Evolutionary conservation across 2,797 vertebrate genomes (phyloP), one percentile per base, ranked within the genome.

Genomic region (Alca torda): DNA sequence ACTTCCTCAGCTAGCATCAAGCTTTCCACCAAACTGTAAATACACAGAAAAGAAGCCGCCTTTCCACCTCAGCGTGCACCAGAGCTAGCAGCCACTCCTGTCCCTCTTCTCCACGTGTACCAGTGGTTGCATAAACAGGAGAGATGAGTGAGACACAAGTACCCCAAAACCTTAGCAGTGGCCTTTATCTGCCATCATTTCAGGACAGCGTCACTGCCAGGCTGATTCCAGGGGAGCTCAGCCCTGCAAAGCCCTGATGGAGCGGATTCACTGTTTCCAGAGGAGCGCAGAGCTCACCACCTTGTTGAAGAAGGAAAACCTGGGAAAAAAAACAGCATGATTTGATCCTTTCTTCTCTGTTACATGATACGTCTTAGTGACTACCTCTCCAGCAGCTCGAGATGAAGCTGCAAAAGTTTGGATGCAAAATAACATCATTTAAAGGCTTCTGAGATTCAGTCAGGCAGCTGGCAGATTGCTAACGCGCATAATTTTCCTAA

Each of bases 401-500:
- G 0, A 77, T 33, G 53, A 94, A 85, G 56, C 68, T 83, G 81
- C 43, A 72, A 4, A 73, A 76, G 25, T 51, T 13, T 80, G 46
- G 31, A 87, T 70, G 37, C 48, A 84, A 84, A 90, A 57, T 13
- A 87, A 24, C 23, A 64, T 57, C 37, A 31, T 65, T 77, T 64
- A 72, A 87, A 93, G 50, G 41, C 37, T 95, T 81, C 75, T 23
- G 70, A 83, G 78, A 31, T 37, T 13, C 35, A 67, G 50, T 54
- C 46, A 77, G 87, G 46, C 94, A 94, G 69, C 76, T 95, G 87
- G 45, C 75, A 91, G 72, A 90, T 43, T 6, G 4, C 51, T 84
- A 93, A 46, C 63, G 74, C 88, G 37, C 79, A 74, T 92, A 84
- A 72, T 92, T 92, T 90, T 89, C 77, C 75, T 92, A 65, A 93